Evolutionary conservation across 2,888 invertebrate genomes (phyloP), one percentile per base, ranked within the genome.

Genomic region (Caradrina kadenii): DNA sequence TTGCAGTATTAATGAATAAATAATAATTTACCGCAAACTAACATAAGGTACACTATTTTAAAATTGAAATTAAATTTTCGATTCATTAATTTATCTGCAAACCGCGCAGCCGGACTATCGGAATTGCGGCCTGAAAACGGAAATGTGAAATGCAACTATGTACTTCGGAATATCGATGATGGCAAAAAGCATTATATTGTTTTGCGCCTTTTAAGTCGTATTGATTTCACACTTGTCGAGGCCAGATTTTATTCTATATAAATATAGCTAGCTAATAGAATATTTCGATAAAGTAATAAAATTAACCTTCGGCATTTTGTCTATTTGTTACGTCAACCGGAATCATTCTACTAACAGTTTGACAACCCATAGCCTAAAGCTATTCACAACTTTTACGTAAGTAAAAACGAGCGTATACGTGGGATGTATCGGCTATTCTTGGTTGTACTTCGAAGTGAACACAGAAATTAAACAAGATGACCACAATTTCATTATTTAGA

Each of bases 121-220:
- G 64, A 80, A 77, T 62, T 69, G 61, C 48, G 58, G 63, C 35
- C 55, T 80, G 58, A 76, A 77, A 77, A 65, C 69, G 81, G 76
- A 76, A 77, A 80, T 76, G 76, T 31, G 21, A 80, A 80, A 80
- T 52, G 50, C 52, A 31, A 50, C 31, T 52, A 39, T 8, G 45
- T 59, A 62, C 45, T 52, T 49, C 31, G 56, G 39, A 80, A 80
- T 55, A 75, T 64, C 42, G 42, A 63, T 50, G 68, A 56, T 62
- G 72, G 45, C 54, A 50, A 19, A 62, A 31, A 62, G 50, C 52
- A 17, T 63, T n/a, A 2, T 68, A 58, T 69, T 76, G 35, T 49
- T 76, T 48, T 76, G 68, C 68, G 45, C 69, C 55, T 56, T 69
- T 59, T 22, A 19, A 45, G 6, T 3, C 48, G 53, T 59, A 69